Evolutionary conservation across 2,113 vertebrate species (phyloP), one percentile per base, ranked within the genome.

Genomic region (Theristicus caerulescens): DNA sequence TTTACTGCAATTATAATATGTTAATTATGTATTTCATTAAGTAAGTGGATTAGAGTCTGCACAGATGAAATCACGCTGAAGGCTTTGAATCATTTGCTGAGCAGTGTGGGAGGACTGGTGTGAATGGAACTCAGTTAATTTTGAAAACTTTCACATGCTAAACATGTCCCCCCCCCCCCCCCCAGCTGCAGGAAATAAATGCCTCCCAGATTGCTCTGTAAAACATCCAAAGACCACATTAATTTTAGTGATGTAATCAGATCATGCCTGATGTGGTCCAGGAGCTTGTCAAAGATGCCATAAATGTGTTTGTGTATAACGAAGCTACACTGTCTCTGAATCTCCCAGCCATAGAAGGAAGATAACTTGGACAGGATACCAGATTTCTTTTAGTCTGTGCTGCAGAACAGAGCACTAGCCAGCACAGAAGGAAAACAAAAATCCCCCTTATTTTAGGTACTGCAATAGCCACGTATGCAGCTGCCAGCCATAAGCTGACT

Each of bases 21-120:
- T 99, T 99, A 99, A 99, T 99, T 99, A 99, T 99, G 99, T 99
- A 99, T 99, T 99, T 99, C 99, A 99, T 99, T 99, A 99, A 99
- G 99, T 99, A 99, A 98, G 98, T 99, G 98, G 98, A 98, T 98
- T 99, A 99, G 98, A 99, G 98, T 96, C 98, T 98, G 98, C 98
- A 98, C 99, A 99, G 98, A 99, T 98, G 99, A 98, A 98, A 98
- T 99, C 98, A 99, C 96, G 98, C 98, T 98, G 98, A 97, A 97
- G 97, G 98, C 98, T 98, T 97, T 98, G 98, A 98, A 98, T 98
- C 98, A 98, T 98, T 98, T 97, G 98, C 98, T 82, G 98, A 97
- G 98, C 97, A 92, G 94, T 97, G 98, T 98, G 98, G 98, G 98
- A 98, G 98, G 98, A 98, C 96, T 97, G 94, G 97, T 96, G 95